phyloP scores from a whole-genome alignment of 1,140 invertebrate genomes.

The Grapholita molesta region DNA sequence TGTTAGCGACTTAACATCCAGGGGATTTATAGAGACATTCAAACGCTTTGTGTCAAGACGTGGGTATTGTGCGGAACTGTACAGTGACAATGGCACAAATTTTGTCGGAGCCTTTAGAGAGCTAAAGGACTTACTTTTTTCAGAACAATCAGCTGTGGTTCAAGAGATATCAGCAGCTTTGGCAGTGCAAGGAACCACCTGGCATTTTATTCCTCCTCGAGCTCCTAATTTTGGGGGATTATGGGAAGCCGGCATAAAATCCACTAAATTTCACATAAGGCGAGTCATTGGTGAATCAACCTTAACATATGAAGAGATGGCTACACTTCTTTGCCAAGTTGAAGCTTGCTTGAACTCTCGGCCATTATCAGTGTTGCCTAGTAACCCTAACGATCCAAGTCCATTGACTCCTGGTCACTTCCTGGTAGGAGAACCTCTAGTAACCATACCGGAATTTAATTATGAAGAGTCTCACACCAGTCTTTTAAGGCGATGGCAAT shows the following conservation, averaged over 20 bases:
- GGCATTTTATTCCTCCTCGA: constrained; percentile 29
- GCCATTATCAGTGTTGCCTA: neutral
- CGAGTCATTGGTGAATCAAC: constrained; percentile 18
- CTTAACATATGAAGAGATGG: constrained; percentile 1
- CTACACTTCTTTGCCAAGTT: neutral
- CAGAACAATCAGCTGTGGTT: neutral
- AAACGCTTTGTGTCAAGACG: constrained; percentile 28
- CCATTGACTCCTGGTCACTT: neutral
- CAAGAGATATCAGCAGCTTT: neutral
- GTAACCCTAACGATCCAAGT: neutral
- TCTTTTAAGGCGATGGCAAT: neutral
- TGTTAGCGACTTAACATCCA: neutral
- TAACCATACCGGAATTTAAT: neutral
- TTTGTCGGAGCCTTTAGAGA: constrained; percentile 29
- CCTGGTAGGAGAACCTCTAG: neutral
- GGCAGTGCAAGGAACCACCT: neutral
- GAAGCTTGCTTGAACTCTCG: constrained; percentile 6
- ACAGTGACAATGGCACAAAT: constrained; percentile 39
- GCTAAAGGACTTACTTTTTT: neutral
- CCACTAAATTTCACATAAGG: constrained; percentile 29
- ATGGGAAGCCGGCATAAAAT: constrained; percentile 36
- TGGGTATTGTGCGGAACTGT: constrained; percentile 1
- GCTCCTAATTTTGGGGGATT: constrained; percentile 37
- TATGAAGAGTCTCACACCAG: neutral
- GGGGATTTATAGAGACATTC: neutral